Base-by-base conservation (phyloP, 1,140 invertebrate species). In the Lerema accius region DNA sequence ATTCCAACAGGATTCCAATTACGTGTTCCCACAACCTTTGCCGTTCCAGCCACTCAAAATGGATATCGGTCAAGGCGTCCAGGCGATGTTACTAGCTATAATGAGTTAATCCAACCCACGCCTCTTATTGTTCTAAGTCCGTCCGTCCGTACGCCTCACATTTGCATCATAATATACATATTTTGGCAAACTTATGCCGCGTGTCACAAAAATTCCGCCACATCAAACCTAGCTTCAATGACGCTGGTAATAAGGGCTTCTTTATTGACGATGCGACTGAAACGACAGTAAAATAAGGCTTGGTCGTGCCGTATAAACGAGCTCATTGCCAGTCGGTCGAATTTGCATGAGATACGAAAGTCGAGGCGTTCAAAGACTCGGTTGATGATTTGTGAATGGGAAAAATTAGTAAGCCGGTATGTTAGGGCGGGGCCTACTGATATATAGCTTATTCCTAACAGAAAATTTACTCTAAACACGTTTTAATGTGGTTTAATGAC, bases 321-420 rank as follows among this genome's bases (percentile, higher is more conserved):
- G 76, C 81, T 84, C 84, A 89, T 89, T 89, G 86, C 86, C 84
- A 85, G 81, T 73, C 63, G 71, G 76, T 77, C 76, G 73, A 85
- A 89, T 89, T 89, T 84, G 86, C 86, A 89, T 89, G 78, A 81
- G 75, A 78, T 86, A 85, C 67, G 83, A 88, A 84, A 86, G 82
- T 84, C 65, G 74, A 78, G 71, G 59, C 61, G 70, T 73, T 48
- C 62, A 42, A 26, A 45, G 51, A 60, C 48, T 69, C 63, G 64
- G 55, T 73, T 71, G 73, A 71, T 74, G 71, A 67, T 65, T 71
- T 67, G 65, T 64, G 64, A 65, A 62, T 69, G 49, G 39, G 49
- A 62, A 45, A 62, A 64, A 65, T 61, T 63, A 64, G 48, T 50
- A 43, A 65, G 56, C 46, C 4, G 23, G 35, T 53, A 46, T 28